These are phyloP conservation scores for Aramus guarauna DNA, from an alignment of 2,113 vertebrate species.

Conservation along the genomic window DNA sequence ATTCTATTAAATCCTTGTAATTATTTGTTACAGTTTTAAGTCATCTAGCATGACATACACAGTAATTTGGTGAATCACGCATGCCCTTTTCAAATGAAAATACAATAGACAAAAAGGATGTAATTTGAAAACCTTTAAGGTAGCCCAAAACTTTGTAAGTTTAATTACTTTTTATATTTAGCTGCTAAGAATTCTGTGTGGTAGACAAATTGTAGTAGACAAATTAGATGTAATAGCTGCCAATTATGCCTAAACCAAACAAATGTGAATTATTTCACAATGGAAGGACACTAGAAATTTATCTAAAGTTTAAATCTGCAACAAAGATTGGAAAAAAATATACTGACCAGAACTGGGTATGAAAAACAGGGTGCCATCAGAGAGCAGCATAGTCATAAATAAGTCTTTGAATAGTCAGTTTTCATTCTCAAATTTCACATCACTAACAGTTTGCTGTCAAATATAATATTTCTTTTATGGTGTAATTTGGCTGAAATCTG, in stretches of 20 bases:
- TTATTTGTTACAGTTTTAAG: conserved; percentile 52
- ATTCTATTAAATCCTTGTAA: conserved; percentile 51
- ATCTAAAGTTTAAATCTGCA: background rate
- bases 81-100: background rate
- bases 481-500: conserved; percentile 32
- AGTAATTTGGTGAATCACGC: background rate
- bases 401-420: background rate
- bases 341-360: background rate
- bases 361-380: background rate
- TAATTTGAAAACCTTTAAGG: background rate
- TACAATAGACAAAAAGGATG: background rate
- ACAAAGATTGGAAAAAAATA: background rate
- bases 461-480: conserved; percentile 61
- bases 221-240: background rate
- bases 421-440: conserved; percentile 25
- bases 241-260: background rate
- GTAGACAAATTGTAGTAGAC: background rate
- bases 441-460: conserved; percentile 25
- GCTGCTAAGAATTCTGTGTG: background rate
- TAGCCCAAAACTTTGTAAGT: background rate
- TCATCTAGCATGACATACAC: background rate
- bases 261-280: background rate
- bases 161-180: background rate
- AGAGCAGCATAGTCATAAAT: background rate
- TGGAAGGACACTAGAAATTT: background rate